phyloP scores from a whole-genome alignment of 2,113 vertebrate species.

The Chaenogobius annularis region DNA sequence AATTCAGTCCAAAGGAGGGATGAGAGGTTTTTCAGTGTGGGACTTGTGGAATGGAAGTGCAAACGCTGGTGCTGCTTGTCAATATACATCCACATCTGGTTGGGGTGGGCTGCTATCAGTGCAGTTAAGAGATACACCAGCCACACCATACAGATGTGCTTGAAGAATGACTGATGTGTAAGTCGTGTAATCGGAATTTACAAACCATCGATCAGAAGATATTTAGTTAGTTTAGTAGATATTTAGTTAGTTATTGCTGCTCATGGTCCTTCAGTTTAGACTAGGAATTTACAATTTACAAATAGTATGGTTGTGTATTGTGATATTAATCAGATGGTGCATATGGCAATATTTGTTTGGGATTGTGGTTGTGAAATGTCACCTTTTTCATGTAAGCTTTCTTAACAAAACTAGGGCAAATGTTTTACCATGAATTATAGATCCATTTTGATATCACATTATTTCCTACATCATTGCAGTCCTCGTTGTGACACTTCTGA shows the following conservation, averaged over 20 bases:
- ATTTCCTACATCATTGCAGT: neutral
- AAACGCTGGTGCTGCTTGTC: constrained; percentile 18
- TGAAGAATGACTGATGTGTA: neutral
- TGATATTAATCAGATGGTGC: neutral
- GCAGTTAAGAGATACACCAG: constrained; percentile 6
- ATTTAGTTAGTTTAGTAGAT: neutral
- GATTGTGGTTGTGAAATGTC: neutral
- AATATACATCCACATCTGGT: constrained; percentile 19
- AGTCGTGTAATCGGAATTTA: neutral
- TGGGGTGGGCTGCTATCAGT: constrained; percentile 30
- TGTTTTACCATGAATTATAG: neutral
- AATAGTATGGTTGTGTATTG: neutral
- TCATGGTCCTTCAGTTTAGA: neutral
- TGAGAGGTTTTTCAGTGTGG: constrained; percentile 33
- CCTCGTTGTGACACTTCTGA: neutral
- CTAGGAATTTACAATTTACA: neutral
- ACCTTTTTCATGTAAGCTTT: too few species aligned
- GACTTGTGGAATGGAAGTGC: constrained; percentile 25
- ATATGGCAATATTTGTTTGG: too few species aligned
- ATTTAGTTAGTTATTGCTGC: neutral
- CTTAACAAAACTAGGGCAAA: too few species aligned
- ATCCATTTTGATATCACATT: neutral
- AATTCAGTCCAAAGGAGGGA: constrained; percentile 46
- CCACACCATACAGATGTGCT: neutral
- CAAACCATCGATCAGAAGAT: neutral